Evolutionary conservation across 2,113 vertebrate species (phyloP).

Genomic region (Herpetotheres cachinnans): DNA sequence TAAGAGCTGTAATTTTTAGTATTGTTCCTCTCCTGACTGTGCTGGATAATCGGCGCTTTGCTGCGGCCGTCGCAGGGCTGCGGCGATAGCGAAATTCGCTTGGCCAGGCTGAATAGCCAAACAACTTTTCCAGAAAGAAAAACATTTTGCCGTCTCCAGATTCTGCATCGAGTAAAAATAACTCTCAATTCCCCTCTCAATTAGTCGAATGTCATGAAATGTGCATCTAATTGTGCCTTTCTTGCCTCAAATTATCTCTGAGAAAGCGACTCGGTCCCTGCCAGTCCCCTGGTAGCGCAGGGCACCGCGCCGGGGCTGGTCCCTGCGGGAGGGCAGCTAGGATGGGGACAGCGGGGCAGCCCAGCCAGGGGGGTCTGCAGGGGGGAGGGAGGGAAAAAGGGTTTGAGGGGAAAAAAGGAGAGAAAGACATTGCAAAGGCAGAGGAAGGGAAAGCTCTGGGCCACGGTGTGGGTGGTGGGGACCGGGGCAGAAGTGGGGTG

Average conservation of each 20-base stretch:
- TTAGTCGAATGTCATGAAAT: not conserved
- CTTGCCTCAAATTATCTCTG: not conserved
- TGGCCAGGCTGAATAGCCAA: not conserved
- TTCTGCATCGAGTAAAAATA: not conserved
- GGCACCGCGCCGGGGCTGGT: fast-evolving
- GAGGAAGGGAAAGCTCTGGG: not conserved
- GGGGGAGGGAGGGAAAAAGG: not conserved
- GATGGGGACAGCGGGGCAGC: not conserved
- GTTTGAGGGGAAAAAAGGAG: not conserved
- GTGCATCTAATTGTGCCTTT: not conserved
- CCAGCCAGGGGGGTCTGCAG: not conserved
- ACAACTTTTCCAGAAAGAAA: not conserved
- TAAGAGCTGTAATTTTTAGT: not conserved
- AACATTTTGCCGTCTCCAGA: conserved; percentile 3
- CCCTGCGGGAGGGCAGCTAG: not conserved
- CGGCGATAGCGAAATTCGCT: fast-evolving
- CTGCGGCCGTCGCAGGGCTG: not conserved
- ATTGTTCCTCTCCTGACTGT: not conserved
- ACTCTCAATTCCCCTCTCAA: not conserved
- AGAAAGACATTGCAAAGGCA: not conserved
- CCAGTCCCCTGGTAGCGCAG: not conserved
- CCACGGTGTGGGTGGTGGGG: fast-evolving
- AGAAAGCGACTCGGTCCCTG: not conserved
- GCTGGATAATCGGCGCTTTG: not conserved
- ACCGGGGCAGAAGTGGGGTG: not conserved